These are phyloP conservation scores for Basileuterus tristriatus DNA, from an alignment of 2,797 vertebrate genomes.

Conservation along the genomic window DNA sequence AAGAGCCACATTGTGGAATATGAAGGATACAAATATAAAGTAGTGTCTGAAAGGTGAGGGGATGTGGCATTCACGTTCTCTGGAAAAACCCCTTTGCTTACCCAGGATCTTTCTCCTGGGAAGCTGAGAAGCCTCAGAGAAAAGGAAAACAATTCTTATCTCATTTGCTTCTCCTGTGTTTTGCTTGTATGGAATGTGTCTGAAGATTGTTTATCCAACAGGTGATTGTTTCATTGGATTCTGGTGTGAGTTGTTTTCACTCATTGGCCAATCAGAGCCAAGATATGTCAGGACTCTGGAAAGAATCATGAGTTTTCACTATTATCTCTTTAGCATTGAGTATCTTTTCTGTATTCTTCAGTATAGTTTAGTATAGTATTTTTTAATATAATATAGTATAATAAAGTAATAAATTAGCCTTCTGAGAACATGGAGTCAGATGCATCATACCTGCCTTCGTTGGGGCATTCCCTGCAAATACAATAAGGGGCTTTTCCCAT, in stretches of 20 bases:
- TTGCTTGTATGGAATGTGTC: accelerated
- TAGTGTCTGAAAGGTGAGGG: not conserved
- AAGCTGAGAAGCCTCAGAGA: not conserved
- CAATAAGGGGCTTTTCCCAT: not conserved
- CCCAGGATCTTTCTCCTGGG: not conserved
- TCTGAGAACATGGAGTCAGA: not conserved
- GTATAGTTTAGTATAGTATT: no score
- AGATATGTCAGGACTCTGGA: accelerated
- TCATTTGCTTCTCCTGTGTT: no score
- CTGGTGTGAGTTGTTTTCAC: no score
- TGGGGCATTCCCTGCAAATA: not conserved
- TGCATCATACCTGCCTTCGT: not conserved
- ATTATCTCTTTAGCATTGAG: no score
- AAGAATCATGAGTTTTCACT: no score
- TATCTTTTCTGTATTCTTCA: no score
- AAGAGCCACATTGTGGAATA: not conserved
- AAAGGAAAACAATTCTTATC: not conserved
- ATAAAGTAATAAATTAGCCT: not conserved
- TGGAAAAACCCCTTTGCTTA: accelerated
- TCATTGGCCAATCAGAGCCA: no score
- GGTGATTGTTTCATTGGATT: no score
- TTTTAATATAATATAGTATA: no score
- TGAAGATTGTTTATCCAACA: no score
- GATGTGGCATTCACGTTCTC: not conserved
- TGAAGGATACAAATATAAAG: not conserved